phyloP scores from a whole-genome alignment of 2,797 vertebrate species.

The Xenopus petersii region DNA sequence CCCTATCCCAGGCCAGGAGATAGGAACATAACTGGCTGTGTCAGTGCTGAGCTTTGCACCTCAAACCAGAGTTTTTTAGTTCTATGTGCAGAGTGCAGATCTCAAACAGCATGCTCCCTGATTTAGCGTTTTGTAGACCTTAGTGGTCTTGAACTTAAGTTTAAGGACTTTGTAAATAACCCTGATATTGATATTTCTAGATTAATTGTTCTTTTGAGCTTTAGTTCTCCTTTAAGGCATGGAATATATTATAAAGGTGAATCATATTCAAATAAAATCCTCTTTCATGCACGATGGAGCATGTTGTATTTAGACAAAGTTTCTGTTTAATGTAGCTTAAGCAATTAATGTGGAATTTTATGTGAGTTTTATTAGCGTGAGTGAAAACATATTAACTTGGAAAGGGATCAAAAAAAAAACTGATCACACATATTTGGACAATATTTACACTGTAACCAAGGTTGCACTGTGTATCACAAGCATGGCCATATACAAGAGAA shows the following conservation, averaged over 20 bases:
- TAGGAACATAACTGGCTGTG: no score
- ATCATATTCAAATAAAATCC: not conserved
- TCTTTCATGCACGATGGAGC: not conserved
- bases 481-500: constrained; percentile 35
- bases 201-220: no score
- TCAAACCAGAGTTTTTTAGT: no score
- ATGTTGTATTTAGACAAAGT: not conserved
- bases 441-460: constrained; percentile 43
- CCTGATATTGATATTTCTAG: no score
- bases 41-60: no score
- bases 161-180: no score
- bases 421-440: constrained; percentile 25
- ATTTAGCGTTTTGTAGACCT: no score
- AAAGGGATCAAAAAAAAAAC: constrained; percentile 17
- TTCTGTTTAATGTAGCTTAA: not conserved
- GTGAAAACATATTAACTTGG: not conserved
- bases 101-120: no score
- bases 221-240: no score
- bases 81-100: no score
- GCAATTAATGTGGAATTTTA: not conserved
- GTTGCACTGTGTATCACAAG: constrained; percentile 27
- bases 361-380: not conserved
- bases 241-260: not conserved
- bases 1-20: no score
- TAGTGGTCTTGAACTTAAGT: no score